Evolutionary conservation across 2,797 vertebrate genomes (phyloP).

Genomic region (Centroberyx gerrardi): DNA sequence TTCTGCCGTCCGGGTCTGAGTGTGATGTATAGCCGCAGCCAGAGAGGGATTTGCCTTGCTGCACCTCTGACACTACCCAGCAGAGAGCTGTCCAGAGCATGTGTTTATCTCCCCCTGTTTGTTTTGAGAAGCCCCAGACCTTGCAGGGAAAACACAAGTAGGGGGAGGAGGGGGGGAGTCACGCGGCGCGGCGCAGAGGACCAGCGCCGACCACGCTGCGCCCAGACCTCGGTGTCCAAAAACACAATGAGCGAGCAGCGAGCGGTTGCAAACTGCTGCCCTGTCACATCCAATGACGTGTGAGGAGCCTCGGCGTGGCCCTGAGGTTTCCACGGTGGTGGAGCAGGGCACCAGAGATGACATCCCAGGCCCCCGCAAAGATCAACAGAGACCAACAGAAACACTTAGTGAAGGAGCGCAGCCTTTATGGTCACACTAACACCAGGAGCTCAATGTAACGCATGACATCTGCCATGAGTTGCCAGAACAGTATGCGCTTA

Average conservation of each 20-base stretch:
- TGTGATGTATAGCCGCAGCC: slow-evolving; percentile 79
- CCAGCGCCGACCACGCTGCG: slow-evolving; percentile 57
- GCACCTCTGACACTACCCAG: slow-evolving; percentile 83
- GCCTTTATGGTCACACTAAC: slow-evolving; percentile 54
- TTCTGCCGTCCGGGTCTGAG: slow-evolving; percentile 70
- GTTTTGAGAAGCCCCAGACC: slow-evolving; percentile 85
- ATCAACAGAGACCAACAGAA: slow-evolving; percentile 34
- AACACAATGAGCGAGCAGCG: slow-evolving; percentile 59
- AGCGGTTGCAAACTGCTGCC: slow-evolving; percentile 55
- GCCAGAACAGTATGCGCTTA: slow-evolving; percentile 38
- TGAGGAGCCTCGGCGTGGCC: slow-evolving; percentile 39
- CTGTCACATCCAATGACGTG: slow-evolving; percentile 58
- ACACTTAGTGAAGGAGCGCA: slow-evolving; percentile 37
- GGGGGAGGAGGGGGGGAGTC: slow-evolving; percentile 70
- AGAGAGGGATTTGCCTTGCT: slow-evolving; percentile 80
- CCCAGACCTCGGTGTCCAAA: slow-evolving; percentile 66
- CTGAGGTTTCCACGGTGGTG: slow-evolving; percentile 62
- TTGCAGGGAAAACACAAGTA: slow-evolving; percentile 84
- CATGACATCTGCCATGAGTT: slow-evolving; percentile 45
- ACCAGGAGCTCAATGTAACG: slow-evolving; percentile 45
- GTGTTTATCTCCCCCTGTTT: slow-evolving; percentile 86
- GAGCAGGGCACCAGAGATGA: slow-evolving; percentile 44
- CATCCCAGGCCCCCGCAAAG: slow-evolving; percentile 29
- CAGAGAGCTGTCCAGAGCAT: slow-evolving; percentile 81
- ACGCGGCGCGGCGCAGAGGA: slow-evolving; percentile 57